A percentile compares a stretch with the other conserved stretches of the same genome.
Evolutionary conservation across 2,113 vertebrate species (phyloP).

Genomic region (Epinephelus lanceolatus): DNA sequence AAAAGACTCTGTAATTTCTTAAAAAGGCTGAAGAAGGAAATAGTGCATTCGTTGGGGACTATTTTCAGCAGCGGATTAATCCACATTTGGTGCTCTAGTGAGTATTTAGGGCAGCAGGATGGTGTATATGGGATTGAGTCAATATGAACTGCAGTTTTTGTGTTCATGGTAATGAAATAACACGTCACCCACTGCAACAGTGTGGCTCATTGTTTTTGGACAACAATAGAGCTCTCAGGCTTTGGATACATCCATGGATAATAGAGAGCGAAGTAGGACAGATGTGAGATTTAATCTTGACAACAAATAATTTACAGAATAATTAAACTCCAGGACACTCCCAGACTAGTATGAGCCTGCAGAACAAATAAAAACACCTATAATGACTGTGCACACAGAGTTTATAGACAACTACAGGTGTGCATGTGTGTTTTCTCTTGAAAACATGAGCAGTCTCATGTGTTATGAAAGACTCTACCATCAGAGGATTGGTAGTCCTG

Average conservation of each 20-base stretch:
- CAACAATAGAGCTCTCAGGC: no score
- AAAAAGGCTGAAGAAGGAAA: neutral
- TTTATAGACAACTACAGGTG: conserved; percentile 13
- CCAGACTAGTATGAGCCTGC: no score
- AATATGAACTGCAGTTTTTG: neutral
- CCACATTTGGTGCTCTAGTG: neutral
- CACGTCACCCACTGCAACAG: no score
- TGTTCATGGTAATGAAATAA: neutral
- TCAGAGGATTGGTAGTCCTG: conserved; percentile 31
- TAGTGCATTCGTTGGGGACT: neutral
- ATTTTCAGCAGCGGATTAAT: neutral
- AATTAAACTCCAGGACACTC: no score
- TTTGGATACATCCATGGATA: no score
- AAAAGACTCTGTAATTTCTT: no score
- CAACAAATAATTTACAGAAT: no score
- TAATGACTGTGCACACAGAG: neutral
- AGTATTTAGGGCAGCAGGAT: neutral
- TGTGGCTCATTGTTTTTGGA: no score
- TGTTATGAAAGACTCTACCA: conserved; percentile 30
- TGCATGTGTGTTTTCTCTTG: conserved; percentile 1
- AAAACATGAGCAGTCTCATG: conserved; percentile 1
- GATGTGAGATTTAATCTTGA: no score
- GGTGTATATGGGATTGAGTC: neutral
- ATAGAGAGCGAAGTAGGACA: no score
- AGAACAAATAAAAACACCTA: neutral